Evolutionary conservation across 2,888 invertebrate genomes (phyloP).

Genomic region (Notodonta ziczac): DNA sequence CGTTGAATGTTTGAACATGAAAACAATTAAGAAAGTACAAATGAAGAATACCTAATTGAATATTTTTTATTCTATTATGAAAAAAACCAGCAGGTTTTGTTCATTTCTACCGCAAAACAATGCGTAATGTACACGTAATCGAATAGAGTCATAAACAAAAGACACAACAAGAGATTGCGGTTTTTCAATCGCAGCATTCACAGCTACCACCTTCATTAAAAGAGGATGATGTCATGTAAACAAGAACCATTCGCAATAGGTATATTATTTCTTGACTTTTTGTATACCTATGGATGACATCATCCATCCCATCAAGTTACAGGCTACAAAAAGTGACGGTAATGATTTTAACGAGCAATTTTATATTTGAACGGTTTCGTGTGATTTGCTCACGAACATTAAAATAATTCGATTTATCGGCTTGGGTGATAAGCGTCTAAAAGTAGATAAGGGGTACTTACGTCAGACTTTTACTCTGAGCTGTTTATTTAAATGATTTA

Average conservation of each 20-base stretch:
- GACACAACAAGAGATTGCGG: constrained; percentile 23
- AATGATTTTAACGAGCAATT: constrained; percentile 28
- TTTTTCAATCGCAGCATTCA: constrained; percentile 19
- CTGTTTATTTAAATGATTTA: not conserved
- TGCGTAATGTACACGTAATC: constrained; percentile 22
- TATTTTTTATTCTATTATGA: not conserved
- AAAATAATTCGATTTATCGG: constrained; percentile 12
- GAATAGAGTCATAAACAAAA: constrained; percentile 23
- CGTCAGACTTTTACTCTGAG: not conserved
- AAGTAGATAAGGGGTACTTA: constrained; percentile 13
- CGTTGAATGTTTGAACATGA: no score
- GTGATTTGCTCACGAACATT: constrained; percentile 20
- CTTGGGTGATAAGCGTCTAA: constrained; percentile 11
- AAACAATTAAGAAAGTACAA: no score
- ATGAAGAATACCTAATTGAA: no score
- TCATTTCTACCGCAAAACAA: constrained; percentile 18
- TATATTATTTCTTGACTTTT: constrained; percentile 3
- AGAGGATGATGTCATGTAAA: constrained; percentile 21
- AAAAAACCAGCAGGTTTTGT: not conserved
- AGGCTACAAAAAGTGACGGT: constrained; percentile 22
- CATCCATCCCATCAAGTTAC: constrained; percentile 11
- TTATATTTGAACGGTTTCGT: constrained; percentile 32
- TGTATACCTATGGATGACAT: constrained; percentile 19
- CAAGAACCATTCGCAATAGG: not conserved
- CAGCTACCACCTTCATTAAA: constrained; percentile 17